Base-by-base conservation (phyloP, 1,140 invertebrate genomes). In the Bacillus rossius region DNA sequence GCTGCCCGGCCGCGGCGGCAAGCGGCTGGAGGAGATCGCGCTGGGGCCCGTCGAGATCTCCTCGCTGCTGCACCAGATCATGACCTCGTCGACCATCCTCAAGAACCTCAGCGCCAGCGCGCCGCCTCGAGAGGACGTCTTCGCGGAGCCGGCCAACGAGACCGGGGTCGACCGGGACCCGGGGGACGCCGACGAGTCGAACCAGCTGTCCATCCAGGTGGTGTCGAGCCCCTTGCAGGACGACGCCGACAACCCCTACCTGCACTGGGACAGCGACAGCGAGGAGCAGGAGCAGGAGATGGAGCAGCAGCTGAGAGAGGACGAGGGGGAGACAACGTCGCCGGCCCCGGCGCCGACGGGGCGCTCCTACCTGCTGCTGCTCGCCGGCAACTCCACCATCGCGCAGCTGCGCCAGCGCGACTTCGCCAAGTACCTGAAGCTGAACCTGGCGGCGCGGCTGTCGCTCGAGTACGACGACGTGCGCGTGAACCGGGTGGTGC, bases 361-460 rank as follows among this genome's bases (percentile, higher is more conserved):
- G 22, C 52, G 52, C 19, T 34, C 23, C 40, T 68, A 68, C 49
- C 45, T 71, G 13, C 56, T 71, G 5, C 52, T 71, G 8, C 57
- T 71, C 10, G 61, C 64, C 14, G 71, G 70, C 8, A 72, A 73
- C 50, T 66, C 69, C 5, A 72, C 69, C 4, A 69, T 72, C 16
- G 71, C 69, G 8, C 55, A 58, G 20, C 62, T 69, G 7, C 55
- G 71, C 10, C 66, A 70, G 56, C 66, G 65, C 45, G 71, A 72
- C 51, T 71, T 73, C 43, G 64, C 66, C 4, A 72, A 70, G 37
- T 73, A 73, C 38, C 55, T 73, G 4, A 71, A 71, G 47, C 60
- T 73, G 19, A 73, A 73, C 50, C 60, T 73, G 37, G 72, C 72
- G 4, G 71, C 72, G 8, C 63, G 72, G 20, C 56, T 73, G 13